Conservation (phyloP, 2,888 invertebrate species). For the Chrysolina haemoptera region DNA sequence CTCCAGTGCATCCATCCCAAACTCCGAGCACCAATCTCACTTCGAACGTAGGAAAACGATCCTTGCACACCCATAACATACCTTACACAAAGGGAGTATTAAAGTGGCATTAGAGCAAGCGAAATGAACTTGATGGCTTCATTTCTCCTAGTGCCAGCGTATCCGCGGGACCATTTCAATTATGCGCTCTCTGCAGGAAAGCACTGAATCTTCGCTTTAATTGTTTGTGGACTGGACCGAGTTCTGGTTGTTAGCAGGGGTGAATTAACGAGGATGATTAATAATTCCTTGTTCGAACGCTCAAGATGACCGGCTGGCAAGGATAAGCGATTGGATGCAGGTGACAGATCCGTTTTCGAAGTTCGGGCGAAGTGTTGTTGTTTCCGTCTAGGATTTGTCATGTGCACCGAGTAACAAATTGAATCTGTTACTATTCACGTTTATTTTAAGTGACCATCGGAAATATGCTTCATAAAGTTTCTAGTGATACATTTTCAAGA, state of each 20-base stretch:
- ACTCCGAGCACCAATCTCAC: constrained; percentile 7
- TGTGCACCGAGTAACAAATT: not conserved
- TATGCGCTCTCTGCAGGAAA: constrained; percentile 59
- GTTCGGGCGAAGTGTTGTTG: not conserved
- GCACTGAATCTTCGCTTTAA: constrained; percentile 62
- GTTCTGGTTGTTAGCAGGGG: constrained; percentile 25
- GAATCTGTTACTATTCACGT: too few species aligned
- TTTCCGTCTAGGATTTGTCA: not conserved
- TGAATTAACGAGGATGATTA: constrained; percentile 34
- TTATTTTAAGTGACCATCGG: too few species aligned
- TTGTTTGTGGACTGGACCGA: constrained; percentile 51
- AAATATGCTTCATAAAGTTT: too few species aligned
- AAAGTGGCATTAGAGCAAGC: constrained; percentile 45
- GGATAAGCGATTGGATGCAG: constrained; percentile 3
- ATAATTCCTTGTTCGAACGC: constrained; percentile 20
- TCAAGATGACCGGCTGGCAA: not conserved
- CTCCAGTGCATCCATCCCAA: not conserved
- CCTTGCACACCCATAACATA: constrained; percentile 22
- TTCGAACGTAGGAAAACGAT: not conserved
- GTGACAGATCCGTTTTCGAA: constrained; percentile 6
- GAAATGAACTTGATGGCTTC: constrained; percentile 52
- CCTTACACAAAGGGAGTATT: constrained; percentile 38
- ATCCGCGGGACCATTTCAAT: constrained; percentile 58
- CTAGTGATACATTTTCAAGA: too few species aligned
- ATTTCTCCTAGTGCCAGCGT: constrained; percentile 45